phyloP scores from a whole-genome alignment of 2,113 vertebrate genomes.

The Promerops cafer region DNA sequence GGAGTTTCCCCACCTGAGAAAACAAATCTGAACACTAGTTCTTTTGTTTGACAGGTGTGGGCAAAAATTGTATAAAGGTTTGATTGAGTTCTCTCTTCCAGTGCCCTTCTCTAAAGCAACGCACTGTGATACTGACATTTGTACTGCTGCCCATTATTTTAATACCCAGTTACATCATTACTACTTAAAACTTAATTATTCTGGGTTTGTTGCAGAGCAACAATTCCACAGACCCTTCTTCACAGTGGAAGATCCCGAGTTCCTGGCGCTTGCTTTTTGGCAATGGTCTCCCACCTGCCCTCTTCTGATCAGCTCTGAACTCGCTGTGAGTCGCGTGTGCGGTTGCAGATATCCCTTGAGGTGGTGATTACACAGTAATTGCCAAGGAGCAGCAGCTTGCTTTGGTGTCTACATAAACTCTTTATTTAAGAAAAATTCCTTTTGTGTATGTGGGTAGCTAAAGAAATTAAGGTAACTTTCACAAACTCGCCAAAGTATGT shows the following conservation, averaged over 20 bases:
- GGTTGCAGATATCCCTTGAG: background rate
- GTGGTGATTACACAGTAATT: background rate
- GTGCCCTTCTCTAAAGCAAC: background rate
- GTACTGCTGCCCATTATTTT: background rate
- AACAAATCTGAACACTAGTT: background rate
- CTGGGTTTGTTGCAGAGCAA: constrained; percentile 54
- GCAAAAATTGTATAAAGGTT: background rate
- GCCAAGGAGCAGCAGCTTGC: background rate
- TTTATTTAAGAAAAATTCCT: background rate
- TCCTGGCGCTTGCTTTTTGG: constrained; percentile 95
- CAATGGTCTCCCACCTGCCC: constrained; percentile 85
- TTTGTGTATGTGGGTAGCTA: background rate
- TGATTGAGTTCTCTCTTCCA: background rate
- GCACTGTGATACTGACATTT: background rate
- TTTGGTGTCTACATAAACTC: background rate
- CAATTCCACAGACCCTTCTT: background rate
- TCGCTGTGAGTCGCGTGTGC: background rate
- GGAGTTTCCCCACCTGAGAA: background rate
- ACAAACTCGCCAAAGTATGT: background rate
- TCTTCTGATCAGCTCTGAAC: constrained; percentile 76
- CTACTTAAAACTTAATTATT: background rate
- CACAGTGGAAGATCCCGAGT: constrained; percentile 85
- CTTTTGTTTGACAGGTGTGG: background rate
- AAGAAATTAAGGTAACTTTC: background rate
- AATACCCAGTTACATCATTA: background rate